phyloP scores from a whole-genome alignment of 2,888 invertebrate species.

The Didymodactylos carnosus region DNA sequence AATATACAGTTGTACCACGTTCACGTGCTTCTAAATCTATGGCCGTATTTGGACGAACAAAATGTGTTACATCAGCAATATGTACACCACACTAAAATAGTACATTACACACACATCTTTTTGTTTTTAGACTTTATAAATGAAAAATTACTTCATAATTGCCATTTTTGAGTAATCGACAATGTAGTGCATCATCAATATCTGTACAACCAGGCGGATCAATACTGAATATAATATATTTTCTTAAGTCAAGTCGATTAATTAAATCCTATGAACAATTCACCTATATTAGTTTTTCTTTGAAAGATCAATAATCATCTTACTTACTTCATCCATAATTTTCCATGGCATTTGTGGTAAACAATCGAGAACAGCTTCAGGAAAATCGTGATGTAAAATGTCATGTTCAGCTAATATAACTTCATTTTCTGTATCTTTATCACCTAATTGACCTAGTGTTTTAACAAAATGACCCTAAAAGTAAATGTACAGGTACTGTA shows the following conservation, averaged over 20 bases:
- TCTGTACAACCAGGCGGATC: constrained; percentile 97
- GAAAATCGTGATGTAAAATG: constrained; percentile 81
- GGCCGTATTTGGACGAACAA: constrained; percentile 74
- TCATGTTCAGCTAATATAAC: constrained; percentile 80
- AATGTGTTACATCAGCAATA: constrained; percentile 94
- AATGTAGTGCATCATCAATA: constrained; percentile 92
- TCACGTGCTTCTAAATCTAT: constrained; percentile 73
- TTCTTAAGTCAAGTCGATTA: constrained; percentile 60
- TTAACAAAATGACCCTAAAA: constrained; percentile 79
- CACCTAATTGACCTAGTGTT: constrained; percentile 70
- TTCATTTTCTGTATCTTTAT: constrained; percentile 85
- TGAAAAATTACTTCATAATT: constrained; percentile 44
- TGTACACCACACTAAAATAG: constrained; percentile 65
- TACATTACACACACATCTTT: neutral
- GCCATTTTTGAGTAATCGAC: constrained; percentile 50
- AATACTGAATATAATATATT: constrained; percentile 70
- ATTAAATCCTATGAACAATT: constrained; percentile 28
- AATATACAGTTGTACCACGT: constrained; percentile 85
- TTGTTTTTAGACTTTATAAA: neutral
- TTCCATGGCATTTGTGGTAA: constrained; percentile 71
- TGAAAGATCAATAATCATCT: neutral
- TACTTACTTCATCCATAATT: constrained; percentile 56
- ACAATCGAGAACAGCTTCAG: constrained; percentile 72
- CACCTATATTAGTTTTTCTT: neutral
- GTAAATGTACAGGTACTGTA: too few species aligned